These are phyloP conservation scores for Bufo gargarizans DNA, from an alignment of 2,113 vertebrate genomes.

Conservation along the genomic window DNA sequence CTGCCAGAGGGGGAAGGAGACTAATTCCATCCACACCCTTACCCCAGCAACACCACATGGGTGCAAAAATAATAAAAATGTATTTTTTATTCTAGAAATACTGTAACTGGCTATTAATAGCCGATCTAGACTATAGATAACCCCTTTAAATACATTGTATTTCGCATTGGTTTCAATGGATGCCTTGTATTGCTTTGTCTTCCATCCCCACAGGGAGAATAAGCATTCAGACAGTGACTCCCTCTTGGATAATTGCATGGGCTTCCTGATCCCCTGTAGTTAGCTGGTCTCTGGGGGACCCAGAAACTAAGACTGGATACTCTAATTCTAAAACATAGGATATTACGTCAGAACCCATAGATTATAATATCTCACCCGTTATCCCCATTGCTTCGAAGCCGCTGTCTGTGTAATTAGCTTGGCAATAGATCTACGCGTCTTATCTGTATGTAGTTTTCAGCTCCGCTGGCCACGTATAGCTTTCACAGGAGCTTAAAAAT, in stretches of 20 bases:
- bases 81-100: too few species aligned
- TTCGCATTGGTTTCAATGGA: too few species aligned
- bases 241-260: background rate
- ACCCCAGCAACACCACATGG: background rate
- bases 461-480: constrained; percentile 1
- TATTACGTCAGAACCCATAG: background rate
- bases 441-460: constrained; percentile 19
- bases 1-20: background rate
- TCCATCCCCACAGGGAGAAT: too few species aligned
- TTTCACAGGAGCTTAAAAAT: constrained; percentile 20
- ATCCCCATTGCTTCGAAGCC: background rate
- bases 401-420: constrained; percentile 4
- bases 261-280: background rate
- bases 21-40: background rate
- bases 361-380: constrained; percentile 4
- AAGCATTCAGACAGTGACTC: background rate
- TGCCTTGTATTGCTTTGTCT: too few species aligned
- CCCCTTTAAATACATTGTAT: too few species aligned
- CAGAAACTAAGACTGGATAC: background rate
- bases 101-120: too few species aligned
- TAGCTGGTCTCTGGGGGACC: background rate
- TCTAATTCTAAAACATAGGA: background rate
- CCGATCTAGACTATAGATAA: too few species aligned
- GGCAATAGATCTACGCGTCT: background rate
- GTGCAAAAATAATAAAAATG: background rate